These are phyloP conservation scores for Suricata suricatta DNA, from an alignment of 2,113 vertebrate genomes.

Conservation along the genomic window DNA sequence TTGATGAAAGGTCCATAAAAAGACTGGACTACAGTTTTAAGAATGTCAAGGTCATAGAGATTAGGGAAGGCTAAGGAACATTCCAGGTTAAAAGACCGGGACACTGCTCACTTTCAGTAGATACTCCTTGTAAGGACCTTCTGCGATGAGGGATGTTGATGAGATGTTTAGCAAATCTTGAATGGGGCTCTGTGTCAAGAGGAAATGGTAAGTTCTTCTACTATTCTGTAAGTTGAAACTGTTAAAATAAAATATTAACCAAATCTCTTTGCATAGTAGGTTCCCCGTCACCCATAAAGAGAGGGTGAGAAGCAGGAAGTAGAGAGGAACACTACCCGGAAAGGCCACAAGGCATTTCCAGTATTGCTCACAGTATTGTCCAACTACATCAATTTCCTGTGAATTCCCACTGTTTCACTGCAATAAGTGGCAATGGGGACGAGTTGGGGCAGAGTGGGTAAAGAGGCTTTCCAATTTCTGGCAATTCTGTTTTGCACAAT, in stretches of 20 bases:
- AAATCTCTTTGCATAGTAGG: neutral
- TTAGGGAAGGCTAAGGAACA: neutral
- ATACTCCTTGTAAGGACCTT: neutral
- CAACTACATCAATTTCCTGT: neutral
- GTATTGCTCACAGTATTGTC: neutral
- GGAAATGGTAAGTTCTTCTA: neutral
- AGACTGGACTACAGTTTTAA: neutral
- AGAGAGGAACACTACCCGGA: rapidly evolving
- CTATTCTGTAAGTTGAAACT: neutral
- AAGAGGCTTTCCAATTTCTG: neutral
- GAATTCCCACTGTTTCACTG: rapidly evolving
- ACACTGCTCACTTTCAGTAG: neutral
- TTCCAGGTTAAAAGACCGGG: neutral
- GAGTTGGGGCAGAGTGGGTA: neutral
- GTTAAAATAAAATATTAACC: neutral
- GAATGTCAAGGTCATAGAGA: neutral
- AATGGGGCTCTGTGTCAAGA: neutral
- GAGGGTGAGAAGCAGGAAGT: neutral
- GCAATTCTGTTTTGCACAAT: neutral
- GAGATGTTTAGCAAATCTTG: neutral
- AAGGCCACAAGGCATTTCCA: neutral
- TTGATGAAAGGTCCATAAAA: neutral
- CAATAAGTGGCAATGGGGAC: neutral
- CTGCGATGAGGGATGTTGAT: neutral
- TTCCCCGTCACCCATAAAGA: neutral